Evolutionary conservation across 1,140 invertebrate genomes (phyloP), one percentile per base, ranked within the genome.

Genomic region (Trichonephila inaurata): DNA sequence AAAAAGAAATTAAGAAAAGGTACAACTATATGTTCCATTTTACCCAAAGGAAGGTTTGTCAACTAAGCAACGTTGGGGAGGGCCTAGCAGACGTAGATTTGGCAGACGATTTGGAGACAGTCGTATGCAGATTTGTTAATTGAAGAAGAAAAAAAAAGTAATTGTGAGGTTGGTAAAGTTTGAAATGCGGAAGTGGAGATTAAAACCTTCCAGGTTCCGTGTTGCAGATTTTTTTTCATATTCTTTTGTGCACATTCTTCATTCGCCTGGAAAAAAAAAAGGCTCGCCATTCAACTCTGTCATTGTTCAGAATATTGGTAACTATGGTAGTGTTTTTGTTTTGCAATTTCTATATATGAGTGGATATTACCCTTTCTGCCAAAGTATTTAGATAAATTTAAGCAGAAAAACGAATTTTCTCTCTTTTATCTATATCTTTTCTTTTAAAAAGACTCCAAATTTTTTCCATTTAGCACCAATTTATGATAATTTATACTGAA

Each of bases 81-180:
- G 88, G 66, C 40, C 21, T 51, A 51, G 10, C 51, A 64, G 62
- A 66, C 64, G 21, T 24, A 16, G 66, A 72, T 89, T 89, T 89
- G 88, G 88, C 88, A 89, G 66, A 69, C 88, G n/a, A 72, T 21
- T 51, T 89, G 18, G 62, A 62, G 88, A 72, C 40, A 51, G 28
- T 69, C 64, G 28, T 51, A 89, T 51, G 62, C 40, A 89, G 64
- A 89, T 89, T 64, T 89, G 64, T 89, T 69, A 51, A 89, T 89
- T 69, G 64, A 72, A 8, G 62, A 40, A 69, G 51, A 51, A 21
- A 8, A 51, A 44, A 72, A 44, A 60, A 51, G 33, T 21, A 33
- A 24, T 14, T 14, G 82, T 18, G 44, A 85, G 24, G 82, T 77
- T 33, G 18, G 69, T 40, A 77, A 40, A 19, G 82, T n/a, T 85